These are phyloP conservation scores for Anguilla marmorata DNA, from an alignment of 2,797 vertebrate genomes.

Conservation along the genomic window DNA sequence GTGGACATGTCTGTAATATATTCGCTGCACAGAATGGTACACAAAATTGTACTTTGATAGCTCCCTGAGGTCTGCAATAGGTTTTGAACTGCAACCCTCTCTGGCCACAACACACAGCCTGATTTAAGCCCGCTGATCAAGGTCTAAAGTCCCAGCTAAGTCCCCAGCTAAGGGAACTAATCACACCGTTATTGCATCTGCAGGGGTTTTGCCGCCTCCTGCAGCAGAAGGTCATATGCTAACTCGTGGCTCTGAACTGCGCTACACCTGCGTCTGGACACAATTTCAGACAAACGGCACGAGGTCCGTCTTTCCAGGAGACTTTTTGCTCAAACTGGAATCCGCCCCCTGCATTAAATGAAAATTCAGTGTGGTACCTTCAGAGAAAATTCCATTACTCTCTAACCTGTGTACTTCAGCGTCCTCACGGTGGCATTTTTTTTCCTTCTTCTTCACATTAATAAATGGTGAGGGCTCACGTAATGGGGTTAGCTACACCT, in stretches of 20 bases:
- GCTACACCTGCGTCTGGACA: not conserved
- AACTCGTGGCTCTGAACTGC: too few species aligned
- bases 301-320: not conserved
- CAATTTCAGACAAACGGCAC: not conserved
- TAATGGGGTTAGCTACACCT: not conserved
- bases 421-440: not conserved
- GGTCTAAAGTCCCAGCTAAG: not conserved
- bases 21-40: not conserved
- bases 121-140: not conserved
- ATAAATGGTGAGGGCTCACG: not conserved
- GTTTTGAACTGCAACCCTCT: not conserved
- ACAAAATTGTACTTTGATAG: not conserved
- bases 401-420: not conserved
- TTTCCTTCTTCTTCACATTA: not conserved
- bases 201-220: not conserved
- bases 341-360: not conserved
- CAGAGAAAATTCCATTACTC: not conserved
- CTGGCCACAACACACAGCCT: not conserved
- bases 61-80: not conserved
- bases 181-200: not conserved
- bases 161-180: not conserved
- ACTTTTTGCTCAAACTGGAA: not conserved
- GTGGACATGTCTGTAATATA: not conserved
- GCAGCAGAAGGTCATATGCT: too few species aligned
- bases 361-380: not conserved